Evolutionary conservation across 2,797 vertebrate species (phyloP).

Genomic region (Lutjanus argentimaculatus): DNA sequence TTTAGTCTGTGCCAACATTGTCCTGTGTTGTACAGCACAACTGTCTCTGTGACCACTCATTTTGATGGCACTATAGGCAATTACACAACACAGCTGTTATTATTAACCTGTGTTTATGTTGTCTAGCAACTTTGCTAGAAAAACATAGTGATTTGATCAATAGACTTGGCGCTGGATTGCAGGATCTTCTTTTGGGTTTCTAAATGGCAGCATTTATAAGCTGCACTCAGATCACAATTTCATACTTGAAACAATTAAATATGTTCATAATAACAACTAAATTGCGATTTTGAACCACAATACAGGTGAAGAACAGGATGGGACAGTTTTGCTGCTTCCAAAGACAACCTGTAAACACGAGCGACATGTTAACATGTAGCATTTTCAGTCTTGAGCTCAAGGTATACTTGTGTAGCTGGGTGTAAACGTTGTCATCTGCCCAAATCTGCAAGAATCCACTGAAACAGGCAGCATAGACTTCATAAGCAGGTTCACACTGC

Average conservation of each 20-base stretch:
- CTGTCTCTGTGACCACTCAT: background rate
- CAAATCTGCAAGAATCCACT: background rate
- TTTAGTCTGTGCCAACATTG: background rate
- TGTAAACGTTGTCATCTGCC: background rate
- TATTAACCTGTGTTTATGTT: background rate
- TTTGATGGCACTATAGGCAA: constrained; percentile 2
- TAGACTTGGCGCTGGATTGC: background rate
- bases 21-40: background rate
- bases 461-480: too few species aligned
- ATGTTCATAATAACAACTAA: background rate
- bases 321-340: background rate
- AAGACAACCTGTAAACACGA: background rate
- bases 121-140: background rate
- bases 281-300: background rate
- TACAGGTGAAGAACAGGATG: background rate
- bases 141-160: background rate
- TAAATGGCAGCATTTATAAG: background rate
- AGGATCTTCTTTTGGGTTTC: background rate
- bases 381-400: background rate
- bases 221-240: background rate
- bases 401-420: background rate
- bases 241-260: background rate
- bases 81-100: background rate
- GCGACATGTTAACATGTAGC: background rate
- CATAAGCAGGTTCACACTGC: too few species aligned